Conservation (phyloP, 2,888 invertebrate genomes). For the Atethmia centrago region DNA sequence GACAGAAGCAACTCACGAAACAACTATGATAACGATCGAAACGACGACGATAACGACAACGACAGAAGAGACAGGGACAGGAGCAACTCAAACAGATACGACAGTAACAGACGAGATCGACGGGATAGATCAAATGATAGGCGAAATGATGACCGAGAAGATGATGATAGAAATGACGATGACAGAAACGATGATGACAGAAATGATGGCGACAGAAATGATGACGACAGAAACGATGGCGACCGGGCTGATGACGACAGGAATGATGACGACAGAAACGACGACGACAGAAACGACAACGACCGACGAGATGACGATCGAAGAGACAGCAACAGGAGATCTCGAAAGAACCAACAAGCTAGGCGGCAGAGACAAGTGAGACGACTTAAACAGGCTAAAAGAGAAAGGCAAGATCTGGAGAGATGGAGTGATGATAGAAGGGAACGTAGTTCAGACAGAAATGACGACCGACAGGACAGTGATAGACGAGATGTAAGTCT, state of each 20-base stretch:
- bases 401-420: slow-evolving; percentile 15
- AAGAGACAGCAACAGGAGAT: neutral
- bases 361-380: slow-evolving; percentile 13
- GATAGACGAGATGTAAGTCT: slow-evolving; percentile 46
- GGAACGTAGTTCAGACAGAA: neutral
- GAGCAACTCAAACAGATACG: slow-evolving; percentile 9
- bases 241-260: slow-evolving; percentile 6
- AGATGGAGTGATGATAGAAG: slow-evolving; percentile 3
- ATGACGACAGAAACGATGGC: neutral
- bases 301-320: slow-evolving; percentile 17
- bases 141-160: slow-evolving; percentile 4
- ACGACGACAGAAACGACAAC: neutral
- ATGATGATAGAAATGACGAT: slow-evolving; percentile 24
- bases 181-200: slow-evolving; percentile 9
- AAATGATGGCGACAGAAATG: neutral
- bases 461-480: slow-evolving; percentile 9
- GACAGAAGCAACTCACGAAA: neutral
- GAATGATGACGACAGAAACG: neutral
- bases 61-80: slow-evolving; percentile 4
- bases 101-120: slow-evolving; percentile 10
- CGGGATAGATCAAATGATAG: slow-evolving; percentile 9
- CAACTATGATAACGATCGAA: neutral
- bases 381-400: slow-evolving; percentile 3
- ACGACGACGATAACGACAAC: slow-evolving; percentile 10
- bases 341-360: neutral